Evolutionary conservation across 2,113 vertebrate genomes (phyloP).

Genomic region (Gasterosteus nipponicus): DNA sequence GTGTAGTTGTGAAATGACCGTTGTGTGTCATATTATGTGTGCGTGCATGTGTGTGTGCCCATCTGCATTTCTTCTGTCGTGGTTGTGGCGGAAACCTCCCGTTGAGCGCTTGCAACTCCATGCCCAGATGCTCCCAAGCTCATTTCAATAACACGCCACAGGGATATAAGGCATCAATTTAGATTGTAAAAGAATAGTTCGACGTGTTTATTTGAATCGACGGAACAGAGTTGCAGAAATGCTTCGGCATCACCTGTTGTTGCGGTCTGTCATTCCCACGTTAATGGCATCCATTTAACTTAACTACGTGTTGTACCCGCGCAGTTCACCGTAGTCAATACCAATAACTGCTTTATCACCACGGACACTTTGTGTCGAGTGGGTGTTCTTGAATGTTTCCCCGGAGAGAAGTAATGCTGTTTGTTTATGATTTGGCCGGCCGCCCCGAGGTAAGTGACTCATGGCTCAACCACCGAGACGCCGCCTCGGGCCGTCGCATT

Average conservation of each 20-base stretch:
- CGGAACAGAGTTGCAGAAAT: neutral
- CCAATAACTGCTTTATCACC: neutral
- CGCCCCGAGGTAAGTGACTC: conserved; percentile 66
- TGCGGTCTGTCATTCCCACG: neutral
- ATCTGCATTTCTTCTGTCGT: neutral
- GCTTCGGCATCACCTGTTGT: neutral
- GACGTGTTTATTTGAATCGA: neutral
- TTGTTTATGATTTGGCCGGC: conserved; percentile 60
- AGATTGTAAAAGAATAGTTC: neutral
- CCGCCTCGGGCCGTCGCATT: conserved; percentile 74
- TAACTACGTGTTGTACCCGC: neutral
- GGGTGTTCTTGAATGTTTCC: conserved; percentile 23
- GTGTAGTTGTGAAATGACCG: neutral
- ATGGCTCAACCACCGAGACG: conserved; percentile 62
- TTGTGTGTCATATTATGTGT: neutral
- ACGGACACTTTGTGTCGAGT: neutral
- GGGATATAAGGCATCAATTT: neutral
- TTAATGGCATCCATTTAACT: conserved; percentile 8
- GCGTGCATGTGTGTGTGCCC: neutral
- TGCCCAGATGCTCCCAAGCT: neutral
- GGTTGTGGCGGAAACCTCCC: neutral
- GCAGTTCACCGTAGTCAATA: neutral
- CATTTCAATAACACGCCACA: neutral
- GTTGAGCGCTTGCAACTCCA: neutral
- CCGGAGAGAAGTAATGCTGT: conserved; percentile 40